Conservation (phyloP, 2,797 vertebrate genomes). For the Enoplosus armatus region DNA sequence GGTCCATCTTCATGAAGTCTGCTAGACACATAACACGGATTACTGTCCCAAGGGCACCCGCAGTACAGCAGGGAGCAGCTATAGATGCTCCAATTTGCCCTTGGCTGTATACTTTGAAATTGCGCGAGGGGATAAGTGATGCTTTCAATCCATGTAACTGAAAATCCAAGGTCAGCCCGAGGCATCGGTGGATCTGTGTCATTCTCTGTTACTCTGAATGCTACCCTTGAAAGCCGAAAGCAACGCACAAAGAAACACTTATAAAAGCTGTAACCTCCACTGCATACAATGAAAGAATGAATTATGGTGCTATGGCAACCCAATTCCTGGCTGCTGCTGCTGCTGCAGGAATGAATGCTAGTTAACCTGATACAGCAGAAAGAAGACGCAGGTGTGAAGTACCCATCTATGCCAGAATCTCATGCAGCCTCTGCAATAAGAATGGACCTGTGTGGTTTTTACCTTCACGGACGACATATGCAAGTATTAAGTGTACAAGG, state of each 20-base stretch:
- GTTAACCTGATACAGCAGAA: slow-evolving; percentile 62
- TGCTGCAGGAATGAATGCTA: slow-evolving; percentile 41
- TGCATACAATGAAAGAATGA: slow-evolving; percentile 70
- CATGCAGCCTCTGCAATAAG: not conserved
- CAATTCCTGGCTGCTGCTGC: slow-evolving; percentile 63
- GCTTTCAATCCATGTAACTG: slow-evolving; percentile 26
- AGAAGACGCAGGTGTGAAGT: slow-evolving; percentile 57
- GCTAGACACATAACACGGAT: slow-evolving; percentile 22
- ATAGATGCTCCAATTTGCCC: slow-evolving; percentile 13
- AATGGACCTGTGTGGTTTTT: not conserved
- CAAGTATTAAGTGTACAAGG: not conserved
- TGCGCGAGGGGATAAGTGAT: slow-evolving; percentile 8
- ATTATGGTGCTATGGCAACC: slow-evolving; percentile 81
- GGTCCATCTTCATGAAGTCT: slow-evolving; percentile 21
- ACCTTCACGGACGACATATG: slow-evolving; percentile 11
- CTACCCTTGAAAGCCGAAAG: slow-evolving; percentile 45
- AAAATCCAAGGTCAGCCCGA: slow-evolving; percentile 47
- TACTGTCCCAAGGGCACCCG: slow-evolving; percentile 3
- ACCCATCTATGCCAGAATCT: slow-evolving; percentile 18
- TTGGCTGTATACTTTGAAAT: slow-evolving; percentile 7
- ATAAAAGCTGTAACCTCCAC: slow-evolving; percentile 64
- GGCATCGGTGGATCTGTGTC: slow-evolving; percentile 24
- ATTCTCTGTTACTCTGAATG: slow-evolving; percentile 24
- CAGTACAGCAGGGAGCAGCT: slow-evolving; percentile 4
- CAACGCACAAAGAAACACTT: slow-evolving; percentile 68